Percentiles rank a stretch among this genome's conserved stretches.
Conservation (phyloP, 2,797 vertebrate species). For the Schizopygopsis pylzovi region DNA sequence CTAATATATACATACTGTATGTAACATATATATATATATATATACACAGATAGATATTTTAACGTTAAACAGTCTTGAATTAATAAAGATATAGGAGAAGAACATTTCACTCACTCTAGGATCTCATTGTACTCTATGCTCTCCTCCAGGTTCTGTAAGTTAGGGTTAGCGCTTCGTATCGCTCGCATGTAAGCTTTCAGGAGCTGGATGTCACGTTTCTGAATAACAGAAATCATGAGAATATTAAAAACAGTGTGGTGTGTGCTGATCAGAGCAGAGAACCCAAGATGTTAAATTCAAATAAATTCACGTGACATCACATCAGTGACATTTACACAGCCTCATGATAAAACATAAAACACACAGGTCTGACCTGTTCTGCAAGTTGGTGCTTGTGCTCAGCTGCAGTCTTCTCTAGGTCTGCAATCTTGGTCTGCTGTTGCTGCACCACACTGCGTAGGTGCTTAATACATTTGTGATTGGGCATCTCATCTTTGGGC, state of each 20-base stretch:
- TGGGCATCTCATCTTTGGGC: slow-evolving; percentile 96
- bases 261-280: not conserved
- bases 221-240: slow-evolving; percentile 43
- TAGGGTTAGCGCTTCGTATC: slow-evolving; percentile 96
- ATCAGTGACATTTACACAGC: not conserved
- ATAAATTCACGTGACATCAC: not conserved
- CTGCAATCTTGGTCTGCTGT: slow-evolving; percentile 92
- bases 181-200: slow-evolving; percentile 98
- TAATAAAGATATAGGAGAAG: not conserved
- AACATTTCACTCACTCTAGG: slow-evolving; percentile 86
- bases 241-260: not conserved
- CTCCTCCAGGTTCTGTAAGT: slow-evolving; percentile 97
- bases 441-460: slow-evolving; percentile 91
- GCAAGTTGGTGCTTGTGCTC: slow-evolving; percentile 97
- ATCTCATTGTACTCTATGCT: slow-evolving; percentile 99
- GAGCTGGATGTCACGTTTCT: slow-evolving; percentile 98
- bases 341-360: not conserved
- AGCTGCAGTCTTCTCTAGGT: slow-evolving; percentile 91
- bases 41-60: too few relatives aligned
- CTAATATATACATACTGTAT: too few relatives aligned
- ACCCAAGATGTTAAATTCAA: not conserved
- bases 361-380: slow-evolving; percentile 85
- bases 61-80: not conserved
- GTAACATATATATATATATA: too few relatives aligned
- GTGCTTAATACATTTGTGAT: slow-evolving; percentile 97